Evolutionary conservation across 2,113 vertebrate genomes (phyloP).

Genomic region (Neogobius melanostomus): DNA sequence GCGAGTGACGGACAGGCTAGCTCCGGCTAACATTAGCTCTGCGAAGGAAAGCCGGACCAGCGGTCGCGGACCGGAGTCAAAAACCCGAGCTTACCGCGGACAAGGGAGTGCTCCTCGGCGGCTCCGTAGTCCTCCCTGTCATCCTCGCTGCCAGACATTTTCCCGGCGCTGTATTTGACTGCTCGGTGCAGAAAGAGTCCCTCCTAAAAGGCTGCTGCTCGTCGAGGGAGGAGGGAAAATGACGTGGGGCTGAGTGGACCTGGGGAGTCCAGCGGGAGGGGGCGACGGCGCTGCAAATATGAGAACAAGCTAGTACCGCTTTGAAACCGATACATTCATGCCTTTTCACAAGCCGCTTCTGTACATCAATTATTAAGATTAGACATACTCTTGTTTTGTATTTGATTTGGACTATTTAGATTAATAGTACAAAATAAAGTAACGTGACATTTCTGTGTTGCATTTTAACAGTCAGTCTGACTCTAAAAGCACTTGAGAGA

Average conservation of each 20-base stretch:
- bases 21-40: constrained; percentile 48
- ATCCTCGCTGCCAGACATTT: constrained; percentile 81
- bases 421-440: constrained; percentile 29
- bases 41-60: constrained; percentile 44
- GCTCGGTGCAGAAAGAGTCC: constrained; percentile 62
- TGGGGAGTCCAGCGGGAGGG: constrained; percentile 70
- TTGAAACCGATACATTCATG: constrained; percentile 6
- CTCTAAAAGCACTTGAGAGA: constrained; percentile 17
- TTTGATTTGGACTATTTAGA: neutral
- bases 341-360: constrained; percentile 35
- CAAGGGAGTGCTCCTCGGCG: constrained; percentile 61
- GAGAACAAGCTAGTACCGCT: constrained; percentile 39
- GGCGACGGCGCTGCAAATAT: constrained; percentile 40
- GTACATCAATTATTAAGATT: constrained; percentile 52
- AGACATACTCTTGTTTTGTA: constrained; percentile 6
- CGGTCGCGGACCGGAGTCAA: constrained; percentile 36
- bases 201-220: constrained; percentile 63
- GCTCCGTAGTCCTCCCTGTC: constrained; percentile 74
- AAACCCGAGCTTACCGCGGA: constrained; percentile 65
- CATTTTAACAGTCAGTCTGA: constrained; percentile 15
- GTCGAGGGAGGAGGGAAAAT: constrained; percentile 76
- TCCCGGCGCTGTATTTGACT: constrained; percentile 38
- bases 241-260: constrained; percentile 71
- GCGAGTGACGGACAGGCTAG: constrained; percentile 64
- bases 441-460: constrained; percentile 35